Base-by-base conservation (phyloP, 2,113 vertebrate genomes). In the Periophthalmodon schlosseri region DNA sequence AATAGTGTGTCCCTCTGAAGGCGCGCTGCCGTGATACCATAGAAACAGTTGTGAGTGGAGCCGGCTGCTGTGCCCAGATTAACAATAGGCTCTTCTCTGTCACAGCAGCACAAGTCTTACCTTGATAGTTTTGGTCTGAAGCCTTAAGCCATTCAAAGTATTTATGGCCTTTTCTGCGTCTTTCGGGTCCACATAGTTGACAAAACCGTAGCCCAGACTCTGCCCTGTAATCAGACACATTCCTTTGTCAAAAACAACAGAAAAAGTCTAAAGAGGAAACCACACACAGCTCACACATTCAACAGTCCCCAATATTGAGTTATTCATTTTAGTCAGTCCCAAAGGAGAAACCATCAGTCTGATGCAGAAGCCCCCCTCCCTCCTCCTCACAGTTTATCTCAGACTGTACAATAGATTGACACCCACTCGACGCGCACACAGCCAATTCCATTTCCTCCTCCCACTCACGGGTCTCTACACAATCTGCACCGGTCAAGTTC, bases 71-170 rank as follows among this genome's bases (percentile, higher is more conserved):
- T 90, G 86, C 81, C 82, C 85, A 85, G 85, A 91, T 90, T 89
- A 90, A 91, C 91, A 91, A 92, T 86, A 84, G 87, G 84, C 80
- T 87, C 75, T 58, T 80, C 79, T 68, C 77, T 72, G 70, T 64
- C 21, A 57, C 9, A 58, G 52, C 6, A 56, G 52, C 56, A 57
- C 16, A 64, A 36, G 15, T 78, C 94, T 82, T 96, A 99, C 98
- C 95, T 99, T 99, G 90, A 99, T 99, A 86, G 97, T 99, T 94
- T 99, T 99, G 86, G 98, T 99, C 92, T 99, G 98, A 89, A 99
- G 96, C 94, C 98, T 95, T 92, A 99, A 92, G 93, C 97, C 98
- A 82, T 97, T 99, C 90, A 99, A 91, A 21, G 98, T 99, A 89
- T 97, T 98, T 90, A 99, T 97, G 81, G 98, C 98, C 90, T 99